These are phyloP conservation scores for Oxyruncus cristatus DNA, from an alignment of 2,113 vertebrate genomes.

Conservation along the genomic window DNA sequence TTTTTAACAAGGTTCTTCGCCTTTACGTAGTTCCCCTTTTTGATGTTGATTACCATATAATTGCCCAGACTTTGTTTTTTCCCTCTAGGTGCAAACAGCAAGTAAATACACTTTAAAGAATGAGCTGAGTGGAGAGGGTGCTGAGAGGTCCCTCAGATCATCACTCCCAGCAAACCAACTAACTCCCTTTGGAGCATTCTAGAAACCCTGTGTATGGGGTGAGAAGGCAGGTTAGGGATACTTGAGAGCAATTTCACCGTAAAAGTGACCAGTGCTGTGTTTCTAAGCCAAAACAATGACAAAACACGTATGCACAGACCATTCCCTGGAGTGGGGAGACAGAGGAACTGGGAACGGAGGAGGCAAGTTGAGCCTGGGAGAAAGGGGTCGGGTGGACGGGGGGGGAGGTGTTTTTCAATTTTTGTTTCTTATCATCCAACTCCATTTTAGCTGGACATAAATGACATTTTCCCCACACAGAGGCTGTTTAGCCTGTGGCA, in stretches of 20 bases:
- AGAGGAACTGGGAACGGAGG: neutral
- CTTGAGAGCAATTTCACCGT: neutral
- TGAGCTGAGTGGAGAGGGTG: accelerated
- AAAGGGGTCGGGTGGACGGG: neutral
- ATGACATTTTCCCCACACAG: neutral
- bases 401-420: neutral
- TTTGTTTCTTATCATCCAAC: neutral
- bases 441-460: neutral
- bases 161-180: accelerated
- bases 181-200: neutral
- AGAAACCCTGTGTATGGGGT: neutral
- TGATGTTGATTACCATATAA: conserved; percentile 41
- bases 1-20: neutral
- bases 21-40: neutral
- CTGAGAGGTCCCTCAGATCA: neutral
- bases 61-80: neutral
- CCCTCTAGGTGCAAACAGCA: neutral
- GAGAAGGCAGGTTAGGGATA: neutral
- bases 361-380: neutral
- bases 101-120: neutral
- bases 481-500: neutral
- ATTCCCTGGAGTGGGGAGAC: neutral
- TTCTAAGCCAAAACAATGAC: neutral
- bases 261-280: neutral
- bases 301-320: neutral